Percentiles rank a stretch among this genome's conserved stretches.
Evolutionary conservation across 1,140 invertebrate species (phyloP).

Genomic region (Xylocopa sonorina): DNA sequence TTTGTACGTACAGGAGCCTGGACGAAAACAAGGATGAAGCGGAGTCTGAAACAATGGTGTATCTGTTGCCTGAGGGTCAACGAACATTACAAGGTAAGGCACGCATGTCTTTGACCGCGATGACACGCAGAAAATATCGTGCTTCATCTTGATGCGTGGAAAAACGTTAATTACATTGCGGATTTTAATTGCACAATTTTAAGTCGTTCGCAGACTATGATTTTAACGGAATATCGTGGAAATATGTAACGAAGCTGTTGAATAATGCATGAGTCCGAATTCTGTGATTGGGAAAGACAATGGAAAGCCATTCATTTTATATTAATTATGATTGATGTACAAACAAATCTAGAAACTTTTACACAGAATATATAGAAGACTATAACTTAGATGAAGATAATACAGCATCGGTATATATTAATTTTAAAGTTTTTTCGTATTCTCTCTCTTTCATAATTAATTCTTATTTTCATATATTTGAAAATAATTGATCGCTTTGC

Average conservation of each 20-base stretch:
- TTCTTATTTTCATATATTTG: no score
- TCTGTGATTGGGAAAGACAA: not conserved
- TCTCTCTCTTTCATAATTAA: no score
- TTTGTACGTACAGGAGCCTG: not conserved
- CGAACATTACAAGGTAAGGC: conserved; percentile 15
- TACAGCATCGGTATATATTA: no score
- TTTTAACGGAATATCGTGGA: conserved; percentile 27
- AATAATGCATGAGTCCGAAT: not conserved
- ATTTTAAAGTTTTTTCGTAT: no score
- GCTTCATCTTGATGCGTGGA: conserved; percentile 17
- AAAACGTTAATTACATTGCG: conserved; percentile 28
- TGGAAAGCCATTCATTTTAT: not conserved
- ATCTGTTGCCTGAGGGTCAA: conserved; percentile 46
- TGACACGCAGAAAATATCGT: conserved; percentile 25
- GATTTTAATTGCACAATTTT: conserved; percentile 30
- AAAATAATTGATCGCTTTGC: no score
- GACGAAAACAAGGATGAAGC: not conserved
- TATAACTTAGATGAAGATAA: no score
- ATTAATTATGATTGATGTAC: no score
- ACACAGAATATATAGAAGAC: no score
- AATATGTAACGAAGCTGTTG: not conserved
- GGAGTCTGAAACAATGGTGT: conserved; percentile 25
- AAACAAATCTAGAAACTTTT: no score
- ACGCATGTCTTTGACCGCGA: conserved; percentile 42
- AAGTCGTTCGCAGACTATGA: not conserved